phyloP scores from a whole-genome alignment of 2,113 vertebrate genomes.

The Vombatus ursinus region DNA sequence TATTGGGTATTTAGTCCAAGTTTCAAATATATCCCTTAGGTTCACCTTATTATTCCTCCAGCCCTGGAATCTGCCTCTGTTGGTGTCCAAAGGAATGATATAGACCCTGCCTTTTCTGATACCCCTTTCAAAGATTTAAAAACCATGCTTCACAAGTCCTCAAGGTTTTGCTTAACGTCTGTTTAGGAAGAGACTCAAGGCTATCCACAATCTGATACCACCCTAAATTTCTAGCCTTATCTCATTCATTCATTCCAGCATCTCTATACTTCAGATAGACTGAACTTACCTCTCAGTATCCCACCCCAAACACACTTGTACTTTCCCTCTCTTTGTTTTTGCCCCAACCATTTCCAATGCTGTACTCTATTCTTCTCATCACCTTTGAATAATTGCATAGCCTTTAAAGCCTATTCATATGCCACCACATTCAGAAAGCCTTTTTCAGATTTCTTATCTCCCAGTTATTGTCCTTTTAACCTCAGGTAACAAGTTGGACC shows the following conservation, averaged over 20 bases:
- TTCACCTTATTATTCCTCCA: not conserved
- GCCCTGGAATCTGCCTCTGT: not conserved
- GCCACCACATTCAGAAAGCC: too few relatives aligned
- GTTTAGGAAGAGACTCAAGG: not conserved
- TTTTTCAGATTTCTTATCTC: too few relatives aligned
- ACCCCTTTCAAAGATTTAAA: not conserved
- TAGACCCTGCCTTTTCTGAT: not conserved
- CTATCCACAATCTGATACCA: not conserved
- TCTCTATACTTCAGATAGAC: not conserved
- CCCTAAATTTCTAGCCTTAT: not conserved
- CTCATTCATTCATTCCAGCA: not conserved
- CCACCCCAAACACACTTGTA: not conserved
- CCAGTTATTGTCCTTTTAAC: too few relatives aligned
- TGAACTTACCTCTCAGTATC: not conserved
- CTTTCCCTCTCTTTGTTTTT: too few relatives aligned
- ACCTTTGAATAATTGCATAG: too few relatives aligned
- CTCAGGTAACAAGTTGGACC: too few relatives aligned
- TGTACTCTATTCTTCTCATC: too few relatives aligned
- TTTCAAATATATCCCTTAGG: not conserved
- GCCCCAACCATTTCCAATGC: too few relatives aligned
- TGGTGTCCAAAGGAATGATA: not conserved
- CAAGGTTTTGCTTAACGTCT: not conserved
- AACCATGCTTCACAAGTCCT: not conserved
- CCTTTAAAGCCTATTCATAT: too few relatives aligned
- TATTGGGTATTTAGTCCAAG: not conserved